Percentiles rank a stretch among this genome's conserved stretches.
These are phyloP conservation scores for Tiliacea citrago DNA, from an alignment of 2,888 invertebrate genomes.

Conservation along the genomic window DNA sequence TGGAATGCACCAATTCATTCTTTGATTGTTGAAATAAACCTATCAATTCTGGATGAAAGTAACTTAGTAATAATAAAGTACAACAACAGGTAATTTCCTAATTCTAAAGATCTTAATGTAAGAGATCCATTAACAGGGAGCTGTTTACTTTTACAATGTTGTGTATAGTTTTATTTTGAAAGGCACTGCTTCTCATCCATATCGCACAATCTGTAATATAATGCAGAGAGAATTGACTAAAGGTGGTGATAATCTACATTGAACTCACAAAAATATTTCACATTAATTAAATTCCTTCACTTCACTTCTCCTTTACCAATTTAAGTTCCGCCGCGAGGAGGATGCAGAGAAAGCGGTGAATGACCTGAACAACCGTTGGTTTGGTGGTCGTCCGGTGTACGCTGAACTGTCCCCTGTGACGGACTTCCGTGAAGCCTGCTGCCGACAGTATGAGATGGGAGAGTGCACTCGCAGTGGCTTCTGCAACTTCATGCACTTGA, in stretches of 20 bases:
- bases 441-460: constrained; percentile 99
- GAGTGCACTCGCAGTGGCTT: constrained; percentile 99
- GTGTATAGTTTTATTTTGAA: neutral
- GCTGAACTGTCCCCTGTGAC: constrained; percentile 99
- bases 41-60: neutral
- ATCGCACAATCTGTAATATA: neutral
- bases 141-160: neutral
- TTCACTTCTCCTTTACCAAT: constrained; percentile 32
- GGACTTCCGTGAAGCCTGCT: constrained; percentile 99
- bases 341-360: constrained; percentile 99
- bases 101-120: neutral
- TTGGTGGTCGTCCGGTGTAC: constrained; percentile 99
- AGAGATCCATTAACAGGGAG: neutral
- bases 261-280: neutral
- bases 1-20: neutral
- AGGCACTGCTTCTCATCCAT: neutral
- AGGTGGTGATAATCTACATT: neutral
- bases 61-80: neutral
- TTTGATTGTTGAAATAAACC: neutral
- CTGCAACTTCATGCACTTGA: constrained; percentile 99
- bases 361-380: constrained; percentile 99
- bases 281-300: neutral
- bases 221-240: neutral
- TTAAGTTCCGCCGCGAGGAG: constrained; percentile 98
- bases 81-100: neutral